Base-by-base conservation (phyloP, 2,888 invertebrate genomes). In the Pristionchus exspectatus region DNA sequence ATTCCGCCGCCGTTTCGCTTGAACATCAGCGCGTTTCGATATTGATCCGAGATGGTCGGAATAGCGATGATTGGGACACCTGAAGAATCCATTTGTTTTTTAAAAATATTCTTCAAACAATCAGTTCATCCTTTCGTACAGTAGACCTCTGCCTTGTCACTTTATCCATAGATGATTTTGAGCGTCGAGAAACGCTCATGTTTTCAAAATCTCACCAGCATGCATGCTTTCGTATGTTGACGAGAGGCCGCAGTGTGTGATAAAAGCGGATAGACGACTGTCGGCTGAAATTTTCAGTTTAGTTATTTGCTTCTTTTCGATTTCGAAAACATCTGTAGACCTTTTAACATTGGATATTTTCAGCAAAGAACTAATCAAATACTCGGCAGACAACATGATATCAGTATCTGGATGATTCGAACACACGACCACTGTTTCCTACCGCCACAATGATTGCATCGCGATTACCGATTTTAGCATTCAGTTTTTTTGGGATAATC, bases 31-130 rank as follows among this genome's bases (percentile, higher is more conserved):
- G 91, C 91, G 85, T 93, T 93, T 56, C 93, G 63, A 7, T 90
- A 88, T 87, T 93, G 93, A 56, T 93, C 93, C 21, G 91, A 92
- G 84, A 93, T 92, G 24, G 93, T 85, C 0, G 93, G 93, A 33
- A 93, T 89, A 90, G 91, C 84, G 50, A 92, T 69, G 30, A 69
- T 69, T 5, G 69, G 69, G 33, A 69, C 69, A 30, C 69, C 69
- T 69, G 30, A 30, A 69, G n/a, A n/a, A n/a, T n/a, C n/a, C n/a
- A n/a, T n/a, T n/a, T n/a, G n/a, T n/a, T n/a, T n/a, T n/a, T n/a
- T n/a, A n/a, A n/a, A n/a, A n/a, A n/a, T n/a, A n/a, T n/a, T n/a
- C n/a, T n/a, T n/a, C n/a, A n/a, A n/a, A n/a, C n/a, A n/a, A n/a
- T n/a, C n/a, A n/a, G n/a, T n/a, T n/a, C n/a, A n/a, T n/a, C n/a